A percentile compares a stretch with the other conserved stretches of the same genome.
Evolutionary conservation across 92 coral and sea anemone species (phyloP).

Genomic region (Siderastrea radians): DNA sequence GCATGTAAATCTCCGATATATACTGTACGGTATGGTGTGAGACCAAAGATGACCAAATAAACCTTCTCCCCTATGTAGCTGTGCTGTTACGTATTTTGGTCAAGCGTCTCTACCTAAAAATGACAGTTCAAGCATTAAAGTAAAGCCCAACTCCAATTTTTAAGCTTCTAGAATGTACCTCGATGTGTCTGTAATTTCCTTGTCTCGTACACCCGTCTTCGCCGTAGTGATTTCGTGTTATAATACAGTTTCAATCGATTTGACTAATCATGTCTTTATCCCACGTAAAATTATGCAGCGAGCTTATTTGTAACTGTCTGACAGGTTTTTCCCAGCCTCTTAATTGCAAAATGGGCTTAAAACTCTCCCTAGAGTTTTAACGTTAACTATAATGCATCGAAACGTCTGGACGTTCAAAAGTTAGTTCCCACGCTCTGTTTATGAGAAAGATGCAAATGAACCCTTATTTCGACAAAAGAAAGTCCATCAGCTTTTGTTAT

Average conservation of each 20-base stretch:
- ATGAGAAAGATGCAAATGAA: slow-evolving; percentile 31
- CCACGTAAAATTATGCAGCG: neutral
- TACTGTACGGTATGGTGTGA: no score
- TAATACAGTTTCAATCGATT: neutral
- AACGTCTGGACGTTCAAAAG: neutral
- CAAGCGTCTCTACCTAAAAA: no score
- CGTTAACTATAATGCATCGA: neutral
- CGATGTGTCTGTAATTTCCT: slow-evolving; percentile 1
- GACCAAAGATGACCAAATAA: no score
- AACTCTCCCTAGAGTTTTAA: neutral
- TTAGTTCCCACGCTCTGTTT: slow-evolving; percentile 33
- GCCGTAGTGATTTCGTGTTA: neutral
- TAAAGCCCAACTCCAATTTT: neutral
- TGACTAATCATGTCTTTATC: neutral
- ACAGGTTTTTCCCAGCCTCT: neutral
- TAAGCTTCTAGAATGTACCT: neutral
- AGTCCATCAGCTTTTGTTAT: neutral
- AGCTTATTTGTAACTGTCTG: neutral
- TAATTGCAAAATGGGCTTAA: neutral
- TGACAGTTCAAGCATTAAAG: neutral
- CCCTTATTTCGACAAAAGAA: slow-evolving; percentile 6
- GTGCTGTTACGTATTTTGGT: no score
- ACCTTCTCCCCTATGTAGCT: no score
- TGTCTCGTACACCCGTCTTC: neutral
- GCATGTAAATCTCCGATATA: no score